phyloP scores from a whole-genome alignment of 1,140 invertebrate genomes.

The Procambarus clarkii region DNA sequence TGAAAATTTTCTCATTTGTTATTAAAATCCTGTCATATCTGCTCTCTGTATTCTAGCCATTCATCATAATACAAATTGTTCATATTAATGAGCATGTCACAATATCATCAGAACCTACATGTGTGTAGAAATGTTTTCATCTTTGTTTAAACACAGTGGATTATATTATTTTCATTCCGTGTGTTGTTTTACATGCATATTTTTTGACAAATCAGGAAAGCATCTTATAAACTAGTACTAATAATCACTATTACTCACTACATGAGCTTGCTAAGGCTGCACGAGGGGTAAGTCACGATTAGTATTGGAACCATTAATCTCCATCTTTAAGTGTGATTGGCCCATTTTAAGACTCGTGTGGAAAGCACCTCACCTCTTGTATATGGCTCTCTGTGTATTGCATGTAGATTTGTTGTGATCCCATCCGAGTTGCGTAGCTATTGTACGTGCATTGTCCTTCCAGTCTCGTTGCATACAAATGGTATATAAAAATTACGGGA shows the following conservation, averaged over 20 bases:
- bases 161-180: slow-evolving; percentile 1
- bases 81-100: background rate
- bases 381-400: background rate
- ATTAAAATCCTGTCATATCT: background rate
- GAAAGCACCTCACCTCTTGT: slow-evolving; percentile 10
- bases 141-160: background rate
- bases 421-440: background rate
- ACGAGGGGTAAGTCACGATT: slow-evolving; percentile 45
- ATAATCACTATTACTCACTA: slow-evolving; percentile 50
- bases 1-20: too few species aligned
- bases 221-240: slow-evolving; percentile 22
- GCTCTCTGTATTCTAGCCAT: background rate
- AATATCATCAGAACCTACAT: background rate
- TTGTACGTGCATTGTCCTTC: background rate
- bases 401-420: background rate
- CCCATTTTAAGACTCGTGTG: slow-evolving; percentile 13
- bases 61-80: background rate
- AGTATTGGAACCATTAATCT: background rate
- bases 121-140: background rate
- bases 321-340: slow-evolving; percentile 20
- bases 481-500: background rate
- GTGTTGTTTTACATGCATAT: slow-evolving; percentile 10
- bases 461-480: background rate
- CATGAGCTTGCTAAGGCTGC: slow-evolving; percentile 57
- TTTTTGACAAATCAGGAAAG: background rate